These are phyloP conservation scores for Luperina testacea DNA, from an alignment of 2,888 invertebrate genomes.

Conservation along the genomic window DNA sequence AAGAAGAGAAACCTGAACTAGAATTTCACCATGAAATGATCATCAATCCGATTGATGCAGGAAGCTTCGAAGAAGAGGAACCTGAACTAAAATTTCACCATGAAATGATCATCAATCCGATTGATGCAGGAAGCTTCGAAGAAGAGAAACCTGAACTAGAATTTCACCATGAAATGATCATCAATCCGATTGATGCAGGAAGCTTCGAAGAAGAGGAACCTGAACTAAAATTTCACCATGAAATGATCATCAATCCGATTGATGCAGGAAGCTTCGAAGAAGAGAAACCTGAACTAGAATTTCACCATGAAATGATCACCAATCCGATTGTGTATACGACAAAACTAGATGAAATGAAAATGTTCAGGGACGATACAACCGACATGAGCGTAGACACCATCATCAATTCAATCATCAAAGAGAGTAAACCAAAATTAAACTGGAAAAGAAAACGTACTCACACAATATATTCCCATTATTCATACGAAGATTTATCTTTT, in stretches of 20 bases:
- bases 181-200: constrained; percentile 3
- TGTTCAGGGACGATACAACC: constrained; percentile 18
- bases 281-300: neutral
- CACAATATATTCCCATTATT: neutral
- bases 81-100: neutral
- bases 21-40: neutral
- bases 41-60: constrained; percentile 2
- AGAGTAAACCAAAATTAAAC: constrained; percentile 49
- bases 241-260: neutral
- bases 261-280: neutral
- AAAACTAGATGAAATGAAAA: constrained; percentile 50
- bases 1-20: neutral
- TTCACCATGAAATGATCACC: neutral
- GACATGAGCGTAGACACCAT: constrained; percentile 2
- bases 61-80: neutral
- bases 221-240: neutral
- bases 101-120: neutral
- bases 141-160: neutral
- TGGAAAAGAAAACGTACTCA: constrained; percentile 19
- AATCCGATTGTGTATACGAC: constrained; percentile 48
- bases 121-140: constrained; percentile 7
- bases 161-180: neutral
- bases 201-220: neutral
- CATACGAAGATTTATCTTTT: constrained; percentile 17
- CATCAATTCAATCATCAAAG: constrained; percentile 28